phyloP scores from a whole-genome alignment of 2,888 invertebrate species.

The Leptogaster cylindrica region DNA sequence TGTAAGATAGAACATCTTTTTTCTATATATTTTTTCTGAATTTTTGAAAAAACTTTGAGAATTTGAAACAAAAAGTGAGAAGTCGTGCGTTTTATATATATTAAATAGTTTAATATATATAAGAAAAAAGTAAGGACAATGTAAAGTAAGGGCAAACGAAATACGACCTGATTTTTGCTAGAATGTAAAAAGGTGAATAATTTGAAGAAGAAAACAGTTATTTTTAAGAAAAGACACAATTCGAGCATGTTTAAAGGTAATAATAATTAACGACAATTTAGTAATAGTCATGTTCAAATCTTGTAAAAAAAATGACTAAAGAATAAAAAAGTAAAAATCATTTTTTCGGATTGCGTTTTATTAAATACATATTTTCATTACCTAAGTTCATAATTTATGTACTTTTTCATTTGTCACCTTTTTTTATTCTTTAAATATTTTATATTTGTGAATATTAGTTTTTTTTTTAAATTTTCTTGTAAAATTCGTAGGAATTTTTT shows the following conservation, averaged over 20 bases:
- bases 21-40: too few relatives aligned
- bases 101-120: background rate
- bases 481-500: too few relatives aligned
- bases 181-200: constrained; percentile 30
- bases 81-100: background rate
- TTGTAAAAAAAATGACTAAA: constrained; percentile 35
- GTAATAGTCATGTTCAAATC: constrained; percentile 32
- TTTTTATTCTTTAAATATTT: too few relatives aligned
- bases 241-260: constrained; percentile 18
- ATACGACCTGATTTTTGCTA: constrained; percentile 20
- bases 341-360: too few relatives aligned
- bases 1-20: too few relatives aligned
- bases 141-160: constrained; percentile 21
- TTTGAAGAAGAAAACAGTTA: constrained; percentile 27
- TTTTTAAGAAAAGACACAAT: constrained; percentile 23
- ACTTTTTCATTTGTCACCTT: too few relatives aligned
- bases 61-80: too few relatives aligned
- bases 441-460: too few relatives aligned
- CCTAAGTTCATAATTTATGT: too few relatives aligned
- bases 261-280: constrained; percentile 39
- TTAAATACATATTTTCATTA: too few relatives aligned
- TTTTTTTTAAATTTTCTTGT: too few relatives aligned
- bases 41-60: too few relatives aligned
- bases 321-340: constrained; percentile 25
- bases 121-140: background rate